Base-by-base conservation (phyloP, 1,140 invertebrate species). In the Leptinotarsa undecemlineata region DNA sequence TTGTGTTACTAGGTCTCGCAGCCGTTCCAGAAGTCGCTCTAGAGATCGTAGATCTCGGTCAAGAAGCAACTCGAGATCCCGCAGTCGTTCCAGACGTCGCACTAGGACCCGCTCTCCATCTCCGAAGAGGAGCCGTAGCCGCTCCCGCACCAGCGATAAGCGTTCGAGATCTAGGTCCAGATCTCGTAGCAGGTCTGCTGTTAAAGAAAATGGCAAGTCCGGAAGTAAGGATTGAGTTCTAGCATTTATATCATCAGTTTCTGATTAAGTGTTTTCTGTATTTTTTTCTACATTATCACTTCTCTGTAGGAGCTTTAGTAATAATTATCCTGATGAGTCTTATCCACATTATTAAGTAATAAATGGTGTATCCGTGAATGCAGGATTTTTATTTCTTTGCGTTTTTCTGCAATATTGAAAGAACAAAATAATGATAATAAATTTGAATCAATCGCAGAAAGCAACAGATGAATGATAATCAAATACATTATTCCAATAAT, bases 1-100 rank as follows among this genome's bases (percentile, higher is more conserved):
- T 63, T 64, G 62, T 64, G 84, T 88, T 76, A 87, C 83, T 68
- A 87, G 86, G 48, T 88, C 88, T 11, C 85, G 87, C 23, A 88
- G 87, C 75, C 86, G 87, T 72, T 88, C 88, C 20, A 85, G 86
- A 69, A 84, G 82, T 73, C 83, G 85, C 76, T 84, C 83, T 3
- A 78, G 84, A 20, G 83, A 85, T 73, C 81, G 81, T 48, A 76
- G 85, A 21, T 83, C 79, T 73, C 82, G 85, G 23, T 85, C 85
- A 5, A 79, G 85, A 70, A 86, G 85, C 76, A 82, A 82, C 63
- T 84, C 84, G 13, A 80, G 85, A 63, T 85, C 85, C 4, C 76
- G 85, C 5, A 84, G 83, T 57, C 79, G 84, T 60, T 85, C 83
- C n/a, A 81, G 83, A 42, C 82, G 82, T 33, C 84, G 84, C 72